Base-by-base conservation (phyloP, 2,888 invertebrate genomes). In the Ormia ochracea region DNA sequence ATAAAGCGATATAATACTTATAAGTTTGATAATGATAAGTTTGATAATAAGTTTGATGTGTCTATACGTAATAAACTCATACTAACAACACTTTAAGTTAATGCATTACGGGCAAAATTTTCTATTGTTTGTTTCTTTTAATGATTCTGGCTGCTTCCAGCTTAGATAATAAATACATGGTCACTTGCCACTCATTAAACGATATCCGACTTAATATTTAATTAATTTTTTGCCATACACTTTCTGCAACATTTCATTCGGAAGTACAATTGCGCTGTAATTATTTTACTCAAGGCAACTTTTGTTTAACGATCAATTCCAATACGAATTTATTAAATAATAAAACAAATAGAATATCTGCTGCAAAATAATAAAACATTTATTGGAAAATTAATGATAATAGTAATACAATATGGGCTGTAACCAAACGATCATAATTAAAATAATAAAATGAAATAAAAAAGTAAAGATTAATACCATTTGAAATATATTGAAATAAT, bases 91-190 rank as follows among this genome's bases (percentile, higher is more conserved):
- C n/a, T n/a, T n/a, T n/a, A n/a, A n/a, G 3, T 33, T 0, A 4
- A 1, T 33, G 12, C 12, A 12, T 38, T 10, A 50, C 12, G 31
- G 21, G 52, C 26, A 19, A 33, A 59, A 45, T 59, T n/a, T n/a
- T n/a, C n/a, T n/a, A 17, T 19, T 41, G 70, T n/a, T 50, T 26
- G 21, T 70, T 65, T n/a, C 12, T 52, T 61, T 66, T 61, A 72
- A 73, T 58, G 41, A 21, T 63, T 63, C 61, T 73, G 38, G 43
- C 50, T 41, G 61, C 48, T 68, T 68, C 50, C 63, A 5, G 4
- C 28, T 19, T 21, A 43, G 50, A 72, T 72, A 65, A 52, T 41
- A 23, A 63, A 10, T 21, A 21, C 23, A 23, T 54, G 54, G 33
- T 33, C 74, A 59, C 19, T 45, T 41, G 48, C 28, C 52, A 1